Base-by-base conservation (phyloP, 2,113 vertebrate species). In the Corydoras maculifer region DNA sequence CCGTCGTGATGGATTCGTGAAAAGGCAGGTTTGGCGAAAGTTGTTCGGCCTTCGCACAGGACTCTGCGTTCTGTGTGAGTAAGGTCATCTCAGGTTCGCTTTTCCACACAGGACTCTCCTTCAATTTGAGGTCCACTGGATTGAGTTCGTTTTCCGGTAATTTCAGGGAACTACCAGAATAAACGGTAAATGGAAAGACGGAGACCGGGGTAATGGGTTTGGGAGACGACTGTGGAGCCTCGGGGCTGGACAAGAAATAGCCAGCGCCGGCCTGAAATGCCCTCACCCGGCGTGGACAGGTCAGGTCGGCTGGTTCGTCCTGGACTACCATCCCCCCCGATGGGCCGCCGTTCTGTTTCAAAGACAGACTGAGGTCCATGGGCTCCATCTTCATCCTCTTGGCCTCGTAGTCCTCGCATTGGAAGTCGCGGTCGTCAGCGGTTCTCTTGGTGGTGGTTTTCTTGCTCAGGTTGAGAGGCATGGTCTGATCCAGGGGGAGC, bases 391-490 rank as follows among this genome's bases (percentile, higher is more conserved):
- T 79, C 11, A 67, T 58, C 58, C 55, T 83, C 69, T 88, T 87
- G 43, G 77, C 69, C 0, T 66, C 8, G 2, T 73, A 62, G 8
- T 76, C 75, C 8, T 77, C 78, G 50, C 0, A 68, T 0, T 0
- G 61, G 31, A 4, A 11, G 29, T 78, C 35, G 15, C 66, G 1
- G 1, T 79, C 79, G 5, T 85, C 78, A 9, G 76, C 48, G 4
- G 84, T 61, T 62, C 86, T 80, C 74, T 89, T 89, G 0, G 54
- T 25, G 0, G 70, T 12, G 49, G 86, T 74, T 8, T 88, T 84
- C 55, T 86, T 90, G 82, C 89, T 90, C 63, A 91, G 84, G 81
- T 91, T 91, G 54, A 91, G 87, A 0, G 90, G 90, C 32, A 86
- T 73, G 3, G 86, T 79, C 78, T 91, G 90, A 65, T 90, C 89